Percentiles rank a stretch among this genome's conserved stretches.
Evolutionary conservation across 2,113 vertebrate genomes (phyloP).

Genomic region (Takifugu bimaculatus): DNA sequence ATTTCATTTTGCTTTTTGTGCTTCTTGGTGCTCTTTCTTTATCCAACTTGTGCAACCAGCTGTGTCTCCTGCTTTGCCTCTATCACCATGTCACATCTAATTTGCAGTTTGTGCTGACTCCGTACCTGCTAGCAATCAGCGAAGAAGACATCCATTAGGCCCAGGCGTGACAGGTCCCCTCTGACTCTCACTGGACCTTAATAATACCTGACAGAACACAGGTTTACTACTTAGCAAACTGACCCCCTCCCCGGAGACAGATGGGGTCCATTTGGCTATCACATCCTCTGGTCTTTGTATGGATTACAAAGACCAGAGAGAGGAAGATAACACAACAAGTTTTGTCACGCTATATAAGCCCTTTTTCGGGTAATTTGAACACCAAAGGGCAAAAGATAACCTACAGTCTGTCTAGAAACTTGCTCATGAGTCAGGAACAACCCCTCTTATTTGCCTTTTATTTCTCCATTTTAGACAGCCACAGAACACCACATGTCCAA

Average conservation of each 20-base stretch:
- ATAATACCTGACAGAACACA: constrained; percentile 74
- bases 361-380: neutral
- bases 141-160: constrained; percentile 69
- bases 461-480: too few species aligned
- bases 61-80: constrained; percentile 58
- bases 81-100: constrained; percentile 71
- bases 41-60: constrained; percentile 56
- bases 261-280: constrained; percentile 54
- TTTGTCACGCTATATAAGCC: constrained; percentile 21
- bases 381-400: constrained; percentile 6
- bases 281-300: constrained; percentile 20
- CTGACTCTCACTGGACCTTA: constrained; percentile 56
- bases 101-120: constrained; percentile 75
- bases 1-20: constrained; percentile 14
- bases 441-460: too few species aligned
- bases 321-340: constrained; percentile 27
- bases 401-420: neutral
- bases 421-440: too few species aligned
- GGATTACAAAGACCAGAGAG: constrained; percentile 45
- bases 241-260: constrained; percentile 42
- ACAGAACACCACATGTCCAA: too few species aligned
- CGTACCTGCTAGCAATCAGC: constrained; percentile 75
- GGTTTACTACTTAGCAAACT: constrained; percentile 71
- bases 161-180: constrained; percentile 65
- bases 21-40: constrained; percentile 16